Percentiles rank a stretch among this genome's conserved stretches.
Conservation (phyloP, 2,888 invertebrate genomes). For the Crossocerus cetratus region DNA sequence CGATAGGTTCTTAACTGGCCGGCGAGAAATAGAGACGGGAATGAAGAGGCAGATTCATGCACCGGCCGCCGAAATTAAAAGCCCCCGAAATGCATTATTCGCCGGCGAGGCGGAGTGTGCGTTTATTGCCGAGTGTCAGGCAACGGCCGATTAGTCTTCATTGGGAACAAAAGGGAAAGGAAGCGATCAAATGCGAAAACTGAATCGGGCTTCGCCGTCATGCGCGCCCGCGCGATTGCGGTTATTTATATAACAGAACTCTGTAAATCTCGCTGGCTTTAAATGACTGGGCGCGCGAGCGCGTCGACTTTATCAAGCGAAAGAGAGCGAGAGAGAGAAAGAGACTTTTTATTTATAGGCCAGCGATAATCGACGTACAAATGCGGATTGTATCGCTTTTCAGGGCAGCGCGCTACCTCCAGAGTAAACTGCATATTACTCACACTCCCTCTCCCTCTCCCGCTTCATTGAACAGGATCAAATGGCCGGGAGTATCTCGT, state of each 20-base stretch:
- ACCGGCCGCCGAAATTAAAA: constrained; percentile 15
- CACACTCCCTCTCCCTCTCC: neutral
- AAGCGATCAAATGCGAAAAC: constrained; percentile 52
- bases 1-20: constrained; percentile 11
- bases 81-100: constrained; percentile 40
- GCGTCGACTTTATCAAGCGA: constrained; percentile 42
- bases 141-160: constrained; percentile 56
- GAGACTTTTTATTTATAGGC: constrained; percentile 53
- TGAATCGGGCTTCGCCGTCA: constrained; percentile 47
- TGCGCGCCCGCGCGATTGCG: constrained; percentile 50
- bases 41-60: constrained; percentile 7
- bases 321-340: constrained; percentile 10
- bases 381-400: constrained; percentile 30
- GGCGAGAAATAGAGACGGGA: neutral
- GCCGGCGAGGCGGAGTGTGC: constrained; percentile 14
- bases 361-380: constrained; percentile 51
- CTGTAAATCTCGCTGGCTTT: constrained; percentile 53
- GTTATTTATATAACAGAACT: constrained; percentile 58
- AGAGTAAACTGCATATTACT: too few relatives aligned
- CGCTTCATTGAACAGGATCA: neutral
- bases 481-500: neutral
- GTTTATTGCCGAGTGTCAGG: constrained; percentile 40
- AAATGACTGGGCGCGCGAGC: constrained; percentile 41
- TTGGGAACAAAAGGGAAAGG: constrained; percentile 57
- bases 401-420: neutral